A percentile compares a stretch with the other conserved stretches of the same genome.
These are phyloP conservation scores for Incurvaria masculella DNA, from an alignment of 2,888 invertebrate genomes.

Conservation along the genomic window DNA sequence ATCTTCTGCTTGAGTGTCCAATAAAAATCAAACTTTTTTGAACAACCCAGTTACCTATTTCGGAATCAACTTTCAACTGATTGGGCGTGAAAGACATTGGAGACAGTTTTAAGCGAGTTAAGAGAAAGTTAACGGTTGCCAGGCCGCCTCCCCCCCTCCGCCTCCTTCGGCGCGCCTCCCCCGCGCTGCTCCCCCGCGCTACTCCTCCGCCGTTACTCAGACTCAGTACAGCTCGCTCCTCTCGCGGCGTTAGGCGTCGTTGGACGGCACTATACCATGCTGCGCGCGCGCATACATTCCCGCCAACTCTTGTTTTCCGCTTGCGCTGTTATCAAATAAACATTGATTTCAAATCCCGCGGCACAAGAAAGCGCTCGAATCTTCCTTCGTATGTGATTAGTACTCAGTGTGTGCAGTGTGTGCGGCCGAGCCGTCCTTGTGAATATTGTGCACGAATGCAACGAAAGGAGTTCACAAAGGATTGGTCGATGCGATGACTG, in stretches of 20 bases:
- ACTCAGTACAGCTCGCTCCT: conserved; percentile 12
- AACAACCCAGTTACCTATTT: too few relatives aligned
- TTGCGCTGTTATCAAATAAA: too few relatives aligned
- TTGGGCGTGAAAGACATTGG: too few relatives aligned
- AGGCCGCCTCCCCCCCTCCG: conserved; percentile 18
- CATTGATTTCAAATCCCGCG: too few relatives aligned
- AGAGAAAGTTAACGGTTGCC: conserved; percentile 56
- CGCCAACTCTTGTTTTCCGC: too few relatives aligned
- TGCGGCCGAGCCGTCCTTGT: background rate
- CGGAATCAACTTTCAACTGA: too few relatives aligned
- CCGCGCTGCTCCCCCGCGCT: conserved; percentile 1
- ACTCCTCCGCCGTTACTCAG: conserved; percentile 14
- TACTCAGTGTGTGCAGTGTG: background rate
- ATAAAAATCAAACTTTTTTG: too few relatives aligned
- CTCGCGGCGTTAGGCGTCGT: too few relatives aligned
- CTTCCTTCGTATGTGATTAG: background rate
- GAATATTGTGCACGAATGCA: conserved; percentile 23
- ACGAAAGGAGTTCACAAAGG: conserved; percentile 23
- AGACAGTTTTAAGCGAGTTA: background rate
- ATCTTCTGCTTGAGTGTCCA: too few relatives aligned
- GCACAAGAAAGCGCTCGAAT: too few relatives aligned
- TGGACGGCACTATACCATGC: too few relatives aligned
- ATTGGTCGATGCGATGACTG: conserved; percentile 33
- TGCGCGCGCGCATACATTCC: too few relatives aligned
- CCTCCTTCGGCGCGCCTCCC: conserved; percentile 24